Base-by-base conservation (phyloP, 2,797 vertebrate species). In the Valencia hispanica region DNA sequence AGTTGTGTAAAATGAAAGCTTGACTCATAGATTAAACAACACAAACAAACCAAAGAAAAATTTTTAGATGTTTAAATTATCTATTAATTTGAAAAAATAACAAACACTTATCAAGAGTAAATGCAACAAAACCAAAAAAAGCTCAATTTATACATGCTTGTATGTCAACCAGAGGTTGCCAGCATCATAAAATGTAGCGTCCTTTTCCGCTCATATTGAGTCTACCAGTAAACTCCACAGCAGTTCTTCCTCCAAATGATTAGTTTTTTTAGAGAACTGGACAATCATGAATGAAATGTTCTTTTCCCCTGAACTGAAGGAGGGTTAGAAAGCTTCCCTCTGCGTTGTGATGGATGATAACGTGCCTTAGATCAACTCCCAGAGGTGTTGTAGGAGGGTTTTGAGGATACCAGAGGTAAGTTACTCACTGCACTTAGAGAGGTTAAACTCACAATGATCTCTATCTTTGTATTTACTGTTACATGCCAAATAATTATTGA, bases 371-470 rank as follows among this genome's bases (percentile, higher is more conserved):
- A 66, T 83, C 81, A 82, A 79, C 77, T 75, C 81, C 84, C 77
- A 71, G 30, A 79, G 73, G 74, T 72, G 80, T 39, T 79, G 66
- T 79, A 86, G 71, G 30, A 72, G 74, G 63, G 74, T 85, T 89
- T 77, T 84, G 75, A 85, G 77, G 86, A 89, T 36, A 20, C 76
- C 45, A 74, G 85, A 93, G 93, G 92, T 94, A 93, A 93, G 91
- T 91, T 74, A 45, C 66, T 83, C 78, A 53, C 70, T 61, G 70
- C 34, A 53, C 83, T 27, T 15, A 73, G 32, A 68, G 59, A 78
- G 63, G 55, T 70, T 65, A 66, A 81, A 74, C 68, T 59, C 34
- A 25, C 41, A 20, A 20, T 43, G 20, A 69, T 77, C 32, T 47
- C 18, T 1, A 70, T 48, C 30, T 72, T 43, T 53, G 17, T 39